Base-by-base conservation (phyloP, 1,140 invertebrate genomes). In the Oscheius sp. region DNA sequence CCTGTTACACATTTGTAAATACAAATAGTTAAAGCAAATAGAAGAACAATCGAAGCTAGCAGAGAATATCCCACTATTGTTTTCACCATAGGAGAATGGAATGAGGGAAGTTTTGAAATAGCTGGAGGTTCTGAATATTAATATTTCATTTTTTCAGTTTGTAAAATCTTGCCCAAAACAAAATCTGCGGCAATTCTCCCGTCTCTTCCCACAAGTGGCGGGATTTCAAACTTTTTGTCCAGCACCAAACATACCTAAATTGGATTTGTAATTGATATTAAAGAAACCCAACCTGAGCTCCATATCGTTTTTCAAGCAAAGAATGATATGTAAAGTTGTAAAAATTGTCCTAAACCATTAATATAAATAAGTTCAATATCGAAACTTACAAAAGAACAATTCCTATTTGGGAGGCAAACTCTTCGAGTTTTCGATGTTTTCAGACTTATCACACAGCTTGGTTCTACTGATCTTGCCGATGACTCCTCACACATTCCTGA, bases 1-100 rank as follows among this genome's bases (percentile, higher is more conserved):
- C 49, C 49, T 26, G 49, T 55, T 7, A 55, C 49, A 23, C 49
- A 55, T 55, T 55, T 55, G 49, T 55, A 55, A 55, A 55, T 55
- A 55, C 49, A 55, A 55, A 55, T 55, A 23, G 49, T 55, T 7
- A 55, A 26, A 7, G 49, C 49, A 23, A 55, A 55, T 26, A 55
- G 15, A 23, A 55, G 28, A 20, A 55, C 49, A 23, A 55, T 55
- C 7, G 49, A 55, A 4, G 49, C 49, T 13, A 55, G 49, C 4
- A 55, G 49, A 15, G 49, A 20, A 26, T 55, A 55, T 26, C 49
- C 49, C 15, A 55, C 49, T 7, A 55, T 55, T 13, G 49, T 13
- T 23, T 55, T 55, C 15, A 55, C 49, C 49, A 55, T 55, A 55
- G 49, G 49, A 20, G 49, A 55, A 20, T 55, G 49, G 23, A 55